These are phyloP conservation scores for Trichechus manatus DNA, from an alignment of 2,113 vertebrate species.

Conservation along the genomic window DNA sequence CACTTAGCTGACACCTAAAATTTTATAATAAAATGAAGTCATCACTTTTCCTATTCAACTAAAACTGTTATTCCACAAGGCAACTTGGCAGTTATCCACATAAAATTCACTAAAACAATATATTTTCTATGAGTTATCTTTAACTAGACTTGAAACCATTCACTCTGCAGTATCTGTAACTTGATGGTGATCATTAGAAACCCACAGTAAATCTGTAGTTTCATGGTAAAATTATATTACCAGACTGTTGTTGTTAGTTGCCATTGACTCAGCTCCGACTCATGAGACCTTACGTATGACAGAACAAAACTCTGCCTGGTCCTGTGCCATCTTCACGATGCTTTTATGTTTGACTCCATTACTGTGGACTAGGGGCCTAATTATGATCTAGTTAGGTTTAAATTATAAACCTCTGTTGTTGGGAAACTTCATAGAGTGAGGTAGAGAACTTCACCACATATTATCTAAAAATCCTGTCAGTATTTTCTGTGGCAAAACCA, in stretches of 20 bases:
- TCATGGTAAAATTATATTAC: slow-evolving; percentile 38
- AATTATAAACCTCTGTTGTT: background rate
- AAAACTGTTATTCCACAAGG: slow-evolving; percentile 17
- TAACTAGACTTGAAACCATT: slow-evolving; percentile 35
- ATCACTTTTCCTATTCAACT: background rate
- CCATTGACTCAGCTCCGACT: background rate
- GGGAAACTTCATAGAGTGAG: background rate
- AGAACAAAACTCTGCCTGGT: background rate
- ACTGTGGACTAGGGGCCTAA: background rate
- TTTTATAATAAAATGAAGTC: slow-evolving; percentile 37
- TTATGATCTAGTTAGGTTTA: background rate
- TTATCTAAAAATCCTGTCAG: background rate
- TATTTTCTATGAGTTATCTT: slow-evolving; percentile 49
- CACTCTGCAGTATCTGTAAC: background rate
- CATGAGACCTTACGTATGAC: background rate
- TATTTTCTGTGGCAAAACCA: background rate
- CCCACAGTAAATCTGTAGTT: background rate
- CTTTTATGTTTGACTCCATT: background rate
- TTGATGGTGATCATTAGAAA: background rate
- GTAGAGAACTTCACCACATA: background rate
- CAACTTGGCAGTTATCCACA: background rate
- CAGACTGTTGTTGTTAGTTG: background rate
- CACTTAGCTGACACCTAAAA: background rate
- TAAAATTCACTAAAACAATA: background rate
- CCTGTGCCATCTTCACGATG: background rate